Conservation (phyloP, 2,888 invertebrate genomes). For the Tanypteryx hageni region DNA sequence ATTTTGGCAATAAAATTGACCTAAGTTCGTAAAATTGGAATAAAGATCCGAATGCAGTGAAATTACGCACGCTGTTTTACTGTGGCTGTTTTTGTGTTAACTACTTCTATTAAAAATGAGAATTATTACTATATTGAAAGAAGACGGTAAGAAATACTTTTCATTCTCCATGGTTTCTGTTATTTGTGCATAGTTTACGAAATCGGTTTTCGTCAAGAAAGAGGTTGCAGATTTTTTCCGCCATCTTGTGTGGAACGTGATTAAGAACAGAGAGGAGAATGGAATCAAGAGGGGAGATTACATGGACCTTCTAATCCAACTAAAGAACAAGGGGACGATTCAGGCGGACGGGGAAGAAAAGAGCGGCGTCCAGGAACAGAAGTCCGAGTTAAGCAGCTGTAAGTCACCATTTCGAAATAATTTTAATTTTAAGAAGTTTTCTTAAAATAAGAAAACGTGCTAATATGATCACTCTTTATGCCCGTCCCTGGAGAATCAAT, state of each 20-base stretch:
- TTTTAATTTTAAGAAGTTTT: not conserved
- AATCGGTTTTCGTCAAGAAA: conserved; percentile 38
- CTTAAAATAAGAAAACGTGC: not conserved
- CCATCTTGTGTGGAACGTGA: conserved; percentile 75
- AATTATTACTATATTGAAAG: too few relatives aligned
- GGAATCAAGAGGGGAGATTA: conserved; percentile 74
- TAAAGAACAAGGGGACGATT: conserved; percentile 67
- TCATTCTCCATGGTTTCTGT: not conserved
- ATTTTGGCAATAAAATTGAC: too few relatives aligned
- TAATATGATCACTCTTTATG: too few relatives aligned
- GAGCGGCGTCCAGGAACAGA: not conserved
- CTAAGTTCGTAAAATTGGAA: too few relatives aligned
- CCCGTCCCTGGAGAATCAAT: too few relatives aligned
- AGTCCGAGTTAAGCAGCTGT: not conserved
- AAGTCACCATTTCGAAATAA: not conserved
- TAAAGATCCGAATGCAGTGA: too few relatives aligned
- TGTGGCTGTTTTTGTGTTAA: too few relatives aligned
- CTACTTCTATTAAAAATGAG: too few relatives aligned
- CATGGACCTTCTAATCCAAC: conserved; percentile 68
- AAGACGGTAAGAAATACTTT: not conserved
- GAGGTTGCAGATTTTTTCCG: conserved; percentile 73
- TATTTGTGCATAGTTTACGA: not conserved
- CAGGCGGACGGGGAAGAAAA: conserved; percentile 43
- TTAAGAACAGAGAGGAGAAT: conserved; percentile 76
- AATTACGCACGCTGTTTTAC: too few relatives aligned